Evolutionary conservation across 2,113 vertebrate species (phyloP).

Genomic region (Miniopterus natalensis): DNA sequence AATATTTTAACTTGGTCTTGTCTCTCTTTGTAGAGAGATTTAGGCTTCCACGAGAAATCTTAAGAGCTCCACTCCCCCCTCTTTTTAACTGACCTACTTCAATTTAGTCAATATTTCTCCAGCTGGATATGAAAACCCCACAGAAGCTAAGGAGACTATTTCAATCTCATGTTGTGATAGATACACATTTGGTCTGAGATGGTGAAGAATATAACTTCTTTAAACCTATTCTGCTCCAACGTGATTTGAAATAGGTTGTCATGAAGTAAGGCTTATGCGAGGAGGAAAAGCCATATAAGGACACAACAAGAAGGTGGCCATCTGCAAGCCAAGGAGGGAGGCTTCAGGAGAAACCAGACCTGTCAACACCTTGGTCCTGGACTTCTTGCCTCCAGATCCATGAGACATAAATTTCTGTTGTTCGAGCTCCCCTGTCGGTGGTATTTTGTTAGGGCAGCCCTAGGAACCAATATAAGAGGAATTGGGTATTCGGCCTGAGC

Average conservation of each 20-base stretch:
- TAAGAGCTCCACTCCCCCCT: not conserved
- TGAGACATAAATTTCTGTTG: not conserved
- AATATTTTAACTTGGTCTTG: not conserved
- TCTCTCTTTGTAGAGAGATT: slow-evolving; percentile 9
- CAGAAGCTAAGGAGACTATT: not conserved
- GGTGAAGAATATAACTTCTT: not conserved
- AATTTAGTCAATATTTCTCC: not conserved
- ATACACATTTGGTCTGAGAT: not conserved
- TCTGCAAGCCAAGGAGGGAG: not conserved
- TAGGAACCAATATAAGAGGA: not conserved
- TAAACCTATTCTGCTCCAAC: not conserved
- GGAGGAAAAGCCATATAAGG: not conserved
- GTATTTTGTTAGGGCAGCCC: not conserved
- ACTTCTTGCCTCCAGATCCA: not conserved
- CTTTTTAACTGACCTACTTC: not conserved
- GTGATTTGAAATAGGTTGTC: not conserved
- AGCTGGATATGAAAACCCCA: not conserved
- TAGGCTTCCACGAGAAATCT: not conserved
- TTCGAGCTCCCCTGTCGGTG: not conserved
- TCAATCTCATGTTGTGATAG: not conserved
- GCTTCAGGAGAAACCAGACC: not conserved
- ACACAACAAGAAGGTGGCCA: not conserved
- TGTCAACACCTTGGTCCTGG: not conserved
- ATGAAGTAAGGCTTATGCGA: not conserved
- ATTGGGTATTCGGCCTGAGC: not conserved